Evolutionary conservation across 2,888 invertebrate genomes (phyloP).

Genomic region (Drosophila diplacantha): DNA sequence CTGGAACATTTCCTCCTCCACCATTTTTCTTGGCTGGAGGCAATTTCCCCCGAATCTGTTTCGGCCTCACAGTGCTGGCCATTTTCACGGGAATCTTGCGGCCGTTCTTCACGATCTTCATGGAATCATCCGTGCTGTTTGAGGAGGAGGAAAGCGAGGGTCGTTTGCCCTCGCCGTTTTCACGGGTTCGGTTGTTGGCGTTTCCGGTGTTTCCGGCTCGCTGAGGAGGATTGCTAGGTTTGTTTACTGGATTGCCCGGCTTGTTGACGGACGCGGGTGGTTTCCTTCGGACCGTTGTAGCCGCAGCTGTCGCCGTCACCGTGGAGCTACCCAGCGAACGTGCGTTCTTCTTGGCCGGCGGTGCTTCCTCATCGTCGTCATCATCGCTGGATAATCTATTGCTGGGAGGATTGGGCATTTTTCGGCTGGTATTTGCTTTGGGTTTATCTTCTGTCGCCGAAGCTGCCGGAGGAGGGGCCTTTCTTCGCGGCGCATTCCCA

Average conservation of each 20-base stretch:
- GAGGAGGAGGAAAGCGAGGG: slow-evolving; percentile 64
- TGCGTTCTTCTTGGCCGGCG: slow-evolving; percentile 64
- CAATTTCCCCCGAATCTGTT: slow-evolving; percentile 55
- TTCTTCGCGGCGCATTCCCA: slow-evolving; percentile 15
- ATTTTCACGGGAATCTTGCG: slow-evolving; percentile 67
- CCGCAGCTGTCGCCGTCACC: slow-evolving; percentile 35
- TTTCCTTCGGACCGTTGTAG: slow-evolving; percentile 47
- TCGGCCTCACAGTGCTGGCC: slow-evolving; percentile 67
- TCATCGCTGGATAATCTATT: slow-evolving; percentile 80
- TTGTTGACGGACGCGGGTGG: slow-evolving; percentile 28
- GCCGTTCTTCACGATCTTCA: slow-evolving; percentile 53
- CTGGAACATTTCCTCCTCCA: slow-evolving; percentile 33
- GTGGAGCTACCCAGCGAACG: slow-evolving; percentile 40
- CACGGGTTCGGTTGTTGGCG: slow-evolving; percentile 15
- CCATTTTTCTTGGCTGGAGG: slow-evolving; percentile 52
- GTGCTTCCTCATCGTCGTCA: slow-evolving; percentile 76
- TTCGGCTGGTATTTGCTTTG: slow-evolving; percentile 1
- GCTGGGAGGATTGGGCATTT: neutral
- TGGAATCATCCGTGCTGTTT: slow-evolving; percentile 64
- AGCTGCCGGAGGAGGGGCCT: slow-evolving; percentile 6
- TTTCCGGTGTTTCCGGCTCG: slow-evolving; percentile 1
- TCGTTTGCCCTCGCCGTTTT: slow-evolving; percentile 57
- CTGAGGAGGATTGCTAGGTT: slow-evolving; percentile 20
- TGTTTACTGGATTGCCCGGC: slow-evolving; percentile 9
- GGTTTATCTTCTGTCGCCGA: slow-evolving; percentile 14